These are phyloP conservation scores for Sturnus vulgaris DNA, from an alignment of 2,113 vertebrate species.

Conservation along the genomic window DNA sequence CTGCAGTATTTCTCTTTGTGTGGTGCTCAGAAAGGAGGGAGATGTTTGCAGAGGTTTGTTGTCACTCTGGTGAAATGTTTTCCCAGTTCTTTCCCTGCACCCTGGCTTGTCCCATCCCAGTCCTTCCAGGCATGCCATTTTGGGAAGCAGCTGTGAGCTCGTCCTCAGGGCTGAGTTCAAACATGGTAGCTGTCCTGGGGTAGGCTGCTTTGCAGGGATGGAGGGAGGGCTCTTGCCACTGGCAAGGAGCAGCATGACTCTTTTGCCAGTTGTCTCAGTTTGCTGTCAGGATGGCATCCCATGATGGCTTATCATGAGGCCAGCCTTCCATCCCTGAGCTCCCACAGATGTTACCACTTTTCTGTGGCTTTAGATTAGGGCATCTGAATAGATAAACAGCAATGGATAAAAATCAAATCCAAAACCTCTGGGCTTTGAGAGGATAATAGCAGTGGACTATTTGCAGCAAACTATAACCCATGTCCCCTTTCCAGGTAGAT, in stretches of 20 bases:
- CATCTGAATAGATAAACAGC: not conserved
- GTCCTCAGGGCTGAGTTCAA: not conserved
- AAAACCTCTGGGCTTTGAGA: not conserved
- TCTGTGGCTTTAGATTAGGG: not conserved
- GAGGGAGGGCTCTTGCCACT: not conserved
- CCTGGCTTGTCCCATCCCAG: accelerated
- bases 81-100: not conserved
- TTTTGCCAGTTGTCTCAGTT: not conserved
- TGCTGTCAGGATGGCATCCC: not conserved
- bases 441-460: not conserved
- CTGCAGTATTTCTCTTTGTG: not conserved
- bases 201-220: not conserved
- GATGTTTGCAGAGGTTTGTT: not conserved
- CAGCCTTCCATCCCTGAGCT: not conserved
- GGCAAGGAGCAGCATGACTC: not conserved
- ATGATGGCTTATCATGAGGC: not conserved
- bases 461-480: not conserved
- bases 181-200: accelerated
- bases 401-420: not conserved
- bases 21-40: not conserved
- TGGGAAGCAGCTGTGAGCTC: not conserved
- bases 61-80: not conserved
- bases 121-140: not conserved
- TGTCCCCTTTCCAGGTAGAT: not conserved
- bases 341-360: not conserved